Conservation (phyloP, 64 coral and sea anemone species). For the Montipora sp. region DNA sequence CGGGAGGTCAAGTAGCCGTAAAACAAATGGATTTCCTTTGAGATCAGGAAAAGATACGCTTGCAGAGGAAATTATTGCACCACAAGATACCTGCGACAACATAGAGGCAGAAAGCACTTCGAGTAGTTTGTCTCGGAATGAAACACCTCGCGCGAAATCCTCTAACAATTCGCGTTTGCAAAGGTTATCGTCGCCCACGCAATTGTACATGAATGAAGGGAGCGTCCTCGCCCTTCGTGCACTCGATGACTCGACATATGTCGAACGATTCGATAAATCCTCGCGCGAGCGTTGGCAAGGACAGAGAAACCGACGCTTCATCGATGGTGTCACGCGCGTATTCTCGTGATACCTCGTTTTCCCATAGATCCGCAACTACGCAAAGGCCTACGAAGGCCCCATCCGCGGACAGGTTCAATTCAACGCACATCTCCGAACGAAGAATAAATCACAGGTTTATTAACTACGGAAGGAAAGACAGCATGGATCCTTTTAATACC, state of each 20-base stretch:
- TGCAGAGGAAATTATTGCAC: neutral
- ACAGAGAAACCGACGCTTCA: constrained; percentile 8
- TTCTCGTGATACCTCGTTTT: constrained; percentile 24
- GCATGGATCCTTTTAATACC: constrained; percentile 23
- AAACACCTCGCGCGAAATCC: neutral
- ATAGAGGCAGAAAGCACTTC: neutral
- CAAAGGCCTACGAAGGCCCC: constrained; percentile 30
- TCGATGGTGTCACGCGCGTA: neutral
- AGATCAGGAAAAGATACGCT: neutral
- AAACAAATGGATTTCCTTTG: neutral
- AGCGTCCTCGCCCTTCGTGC: neutral
- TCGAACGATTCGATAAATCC: constrained; percentile 10
- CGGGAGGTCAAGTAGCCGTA: neutral
- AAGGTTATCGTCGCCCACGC: constrained; percentile 5
- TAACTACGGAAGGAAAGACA: constrained; percentile 28
- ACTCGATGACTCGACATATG: neutral
- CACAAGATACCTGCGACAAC: neutral
- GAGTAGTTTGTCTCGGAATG: neutral
- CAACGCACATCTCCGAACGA: neutral
- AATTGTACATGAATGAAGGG: constrained; percentile 39
- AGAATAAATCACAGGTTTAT: neutral
- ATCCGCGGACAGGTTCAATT: constrained; percentile 12
- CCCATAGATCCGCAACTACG: neutral
- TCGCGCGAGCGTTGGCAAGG: constrained; percentile 3
- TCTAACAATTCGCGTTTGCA: constrained; percentile 15